A percentile compares a stretch with the other conserved stretches of the same genome.
phyloP scores from a whole-genome alignment of 1,140 invertebrate species.

The Paralvinella palmiformis region DNA sequence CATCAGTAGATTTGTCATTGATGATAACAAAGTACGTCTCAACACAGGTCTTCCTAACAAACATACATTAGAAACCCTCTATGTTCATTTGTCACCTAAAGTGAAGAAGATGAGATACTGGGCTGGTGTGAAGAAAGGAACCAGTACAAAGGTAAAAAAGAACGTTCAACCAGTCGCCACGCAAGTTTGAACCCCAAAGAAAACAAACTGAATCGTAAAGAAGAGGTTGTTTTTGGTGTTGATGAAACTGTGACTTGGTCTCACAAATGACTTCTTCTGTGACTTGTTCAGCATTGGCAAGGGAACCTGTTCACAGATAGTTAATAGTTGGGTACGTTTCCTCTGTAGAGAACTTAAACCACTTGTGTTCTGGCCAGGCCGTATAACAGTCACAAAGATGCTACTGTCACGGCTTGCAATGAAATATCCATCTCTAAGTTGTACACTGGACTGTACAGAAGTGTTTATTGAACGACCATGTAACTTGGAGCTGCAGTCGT shows the following conservation, averaged over 20 bases:
- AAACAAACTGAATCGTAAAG: neutral
- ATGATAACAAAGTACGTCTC: neutral
- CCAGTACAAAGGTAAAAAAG: neutral
- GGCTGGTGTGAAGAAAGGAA: neutral
- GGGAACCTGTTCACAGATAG: neutral
- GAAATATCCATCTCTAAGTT: slow-evolving; percentile 3
- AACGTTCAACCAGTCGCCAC: neutral
- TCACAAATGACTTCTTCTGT: slow-evolving; percentile 4
- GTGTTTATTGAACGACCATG: slow-evolving; percentile 4
- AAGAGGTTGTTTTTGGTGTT: neutral
- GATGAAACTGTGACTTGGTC: slow-evolving; percentile 7
- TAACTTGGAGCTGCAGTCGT: slow-evolving; percentile 1
- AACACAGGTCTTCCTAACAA: slow-evolving; percentile 8
- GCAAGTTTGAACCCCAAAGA: neutral
- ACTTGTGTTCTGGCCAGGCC: slow-evolving; percentile 6
- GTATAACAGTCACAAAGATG: neutral
- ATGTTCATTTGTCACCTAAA: neutral
- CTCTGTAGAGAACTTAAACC: neutral
- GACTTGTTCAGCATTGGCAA: neutral
- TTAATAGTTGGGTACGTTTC: neutral
- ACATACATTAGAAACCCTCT: neutral
- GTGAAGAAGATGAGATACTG: neutral
- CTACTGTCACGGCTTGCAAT: neutral
- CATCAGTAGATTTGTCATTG: neutral
- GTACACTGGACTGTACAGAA: slow-evolving; percentile 10